phyloP scores from a whole-genome alignment of 2,113 vertebrate species.

The Rhynchopsitta pachyrhyncha region DNA sequence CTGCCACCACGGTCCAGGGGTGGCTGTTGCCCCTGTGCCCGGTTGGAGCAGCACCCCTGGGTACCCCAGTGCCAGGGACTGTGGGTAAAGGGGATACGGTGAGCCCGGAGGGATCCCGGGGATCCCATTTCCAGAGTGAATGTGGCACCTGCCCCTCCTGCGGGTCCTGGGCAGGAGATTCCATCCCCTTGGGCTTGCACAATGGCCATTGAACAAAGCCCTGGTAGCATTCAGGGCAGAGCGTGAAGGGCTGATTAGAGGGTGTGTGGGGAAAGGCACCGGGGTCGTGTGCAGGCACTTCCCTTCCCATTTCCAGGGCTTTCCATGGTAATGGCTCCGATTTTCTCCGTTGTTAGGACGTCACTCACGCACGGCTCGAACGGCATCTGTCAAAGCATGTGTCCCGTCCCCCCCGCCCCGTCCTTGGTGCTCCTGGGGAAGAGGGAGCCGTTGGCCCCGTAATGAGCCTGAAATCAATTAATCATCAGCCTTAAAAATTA shows the following conservation, averaged over 20 bases:
- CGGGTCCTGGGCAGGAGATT: not conserved
- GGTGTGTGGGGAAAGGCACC: not conserved
- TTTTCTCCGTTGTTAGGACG: not conserved
- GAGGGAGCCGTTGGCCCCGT: not conserved
- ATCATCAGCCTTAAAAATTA: slow-evolving; percentile 59
- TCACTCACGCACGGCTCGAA: not conserved
- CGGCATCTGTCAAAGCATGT: slow-evolving; percentile 60
- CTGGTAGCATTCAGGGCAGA: slow-evolving; percentile 4
- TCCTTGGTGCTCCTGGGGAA: slow-evolving; percentile 11
- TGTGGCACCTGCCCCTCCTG: slow-evolving; percentile 58
- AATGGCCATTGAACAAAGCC: slow-evolving; percentile 11
- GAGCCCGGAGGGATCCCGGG: not conserved
- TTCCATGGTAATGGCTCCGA: slow-evolving; percentile 31
- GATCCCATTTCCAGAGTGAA: not conserved
- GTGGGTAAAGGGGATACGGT: not conserved
- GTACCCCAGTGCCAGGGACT: fast-evolving
- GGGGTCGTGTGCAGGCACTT: slow-evolving; percentile 21
- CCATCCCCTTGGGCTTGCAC: not conserved
- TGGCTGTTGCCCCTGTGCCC: not conserved
- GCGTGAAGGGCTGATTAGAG: slow-evolving; percentile 43
- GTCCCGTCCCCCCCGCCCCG: not conserved
- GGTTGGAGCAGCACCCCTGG: not conserved
- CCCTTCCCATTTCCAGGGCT: slow-evolving; percentile 49
- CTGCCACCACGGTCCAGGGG: fast-evolving
- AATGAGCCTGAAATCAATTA: slow-evolving; percentile 65